These are phyloP conservation scores for Dipodomys stephensi DNA, from an alignment of 2,113 vertebrate species.

Conservation along the genomic window DNA sequence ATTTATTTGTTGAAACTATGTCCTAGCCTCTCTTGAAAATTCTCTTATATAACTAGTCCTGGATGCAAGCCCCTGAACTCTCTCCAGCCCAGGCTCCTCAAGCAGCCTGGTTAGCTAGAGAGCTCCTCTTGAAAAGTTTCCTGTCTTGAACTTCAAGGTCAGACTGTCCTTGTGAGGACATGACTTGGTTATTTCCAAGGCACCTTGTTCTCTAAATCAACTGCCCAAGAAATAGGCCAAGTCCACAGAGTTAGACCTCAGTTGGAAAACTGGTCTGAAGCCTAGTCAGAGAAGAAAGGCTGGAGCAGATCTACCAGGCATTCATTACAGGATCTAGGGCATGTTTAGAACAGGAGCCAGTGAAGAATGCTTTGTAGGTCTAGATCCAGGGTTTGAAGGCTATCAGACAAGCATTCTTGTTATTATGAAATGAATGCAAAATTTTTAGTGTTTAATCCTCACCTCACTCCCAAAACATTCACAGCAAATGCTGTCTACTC, in stretches of 20 bases:
- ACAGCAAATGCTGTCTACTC: conserved; percentile 48
- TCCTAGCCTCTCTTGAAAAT: conserved; percentile 61
- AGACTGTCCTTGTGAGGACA: neutral
- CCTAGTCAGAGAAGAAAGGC: neutral
- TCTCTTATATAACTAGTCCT: conserved; percentile 66
- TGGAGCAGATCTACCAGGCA: neutral
- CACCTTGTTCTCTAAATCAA: conserved; percentile 10
- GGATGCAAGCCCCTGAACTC: conserved; percentile 54
- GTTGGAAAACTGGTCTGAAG: neutral
- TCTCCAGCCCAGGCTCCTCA: conserved; percentile 3
- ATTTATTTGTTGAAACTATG: conserved; percentile 80
- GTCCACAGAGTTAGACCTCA: neutral
- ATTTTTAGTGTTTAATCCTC: conserved; percentile 26
- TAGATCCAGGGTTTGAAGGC: neutral
- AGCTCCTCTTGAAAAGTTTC: conserved; percentile 18
- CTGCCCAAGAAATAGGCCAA: neutral
- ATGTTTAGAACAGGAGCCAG: neutral
- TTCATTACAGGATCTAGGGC: neutral
- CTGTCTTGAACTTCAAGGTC: conserved; percentile 53
- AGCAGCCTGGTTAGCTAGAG: conserved; percentile 46
- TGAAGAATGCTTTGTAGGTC: conserved; percentile 23
- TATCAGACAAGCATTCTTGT: neutral
- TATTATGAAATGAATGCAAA: conserved; percentile 33
- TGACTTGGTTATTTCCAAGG: neutral
- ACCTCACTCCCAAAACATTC: conserved; percentile 11